Conservation (phyloP, 2,113 vertebrate genomes). For the Crotalus helleri region DNA sequence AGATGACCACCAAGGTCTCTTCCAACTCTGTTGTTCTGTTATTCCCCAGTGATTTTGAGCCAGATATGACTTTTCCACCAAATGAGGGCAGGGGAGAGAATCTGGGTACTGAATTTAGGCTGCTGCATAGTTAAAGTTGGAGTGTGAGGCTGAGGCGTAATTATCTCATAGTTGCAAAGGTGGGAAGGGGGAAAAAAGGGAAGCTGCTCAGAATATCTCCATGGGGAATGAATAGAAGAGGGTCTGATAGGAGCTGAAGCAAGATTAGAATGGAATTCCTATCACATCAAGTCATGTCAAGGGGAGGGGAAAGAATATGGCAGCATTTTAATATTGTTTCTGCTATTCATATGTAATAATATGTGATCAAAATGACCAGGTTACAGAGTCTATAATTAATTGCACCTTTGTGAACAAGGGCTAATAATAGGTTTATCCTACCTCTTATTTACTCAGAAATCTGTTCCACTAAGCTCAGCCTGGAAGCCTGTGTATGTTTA, state of each 20-base stretch:
- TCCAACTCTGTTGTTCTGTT: neutral
- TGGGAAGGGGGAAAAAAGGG: neutral
- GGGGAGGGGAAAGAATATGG: neutral
- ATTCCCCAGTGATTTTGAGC: neutral
- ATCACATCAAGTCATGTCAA: neutral
- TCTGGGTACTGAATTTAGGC: neutral
- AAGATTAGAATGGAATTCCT: neutral
- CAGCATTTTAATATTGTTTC: neutral
- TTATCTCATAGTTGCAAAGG: neutral
- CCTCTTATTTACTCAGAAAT: neutral
- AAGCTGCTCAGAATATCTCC: neutral
- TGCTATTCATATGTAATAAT: neutral
- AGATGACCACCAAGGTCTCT: neutral
- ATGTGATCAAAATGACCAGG: neutral
- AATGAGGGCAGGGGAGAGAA: neutral
- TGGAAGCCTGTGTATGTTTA: neutral
- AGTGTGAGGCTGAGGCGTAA: neutral
- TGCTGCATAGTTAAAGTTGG: neutral
- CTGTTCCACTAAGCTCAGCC: neutral
- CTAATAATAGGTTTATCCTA: neutral
- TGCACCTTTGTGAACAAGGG: neutral
- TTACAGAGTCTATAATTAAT: neutral
- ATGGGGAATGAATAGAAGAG: neutral
- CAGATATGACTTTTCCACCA: neutral
- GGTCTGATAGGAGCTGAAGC: neutral